A percentile compares a stretch with the other conserved stretches of the same genome.
phyloP scores from a whole-genome alignment of 2,113 vertebrate genomes.

The Regulus satrapa region DNA sequence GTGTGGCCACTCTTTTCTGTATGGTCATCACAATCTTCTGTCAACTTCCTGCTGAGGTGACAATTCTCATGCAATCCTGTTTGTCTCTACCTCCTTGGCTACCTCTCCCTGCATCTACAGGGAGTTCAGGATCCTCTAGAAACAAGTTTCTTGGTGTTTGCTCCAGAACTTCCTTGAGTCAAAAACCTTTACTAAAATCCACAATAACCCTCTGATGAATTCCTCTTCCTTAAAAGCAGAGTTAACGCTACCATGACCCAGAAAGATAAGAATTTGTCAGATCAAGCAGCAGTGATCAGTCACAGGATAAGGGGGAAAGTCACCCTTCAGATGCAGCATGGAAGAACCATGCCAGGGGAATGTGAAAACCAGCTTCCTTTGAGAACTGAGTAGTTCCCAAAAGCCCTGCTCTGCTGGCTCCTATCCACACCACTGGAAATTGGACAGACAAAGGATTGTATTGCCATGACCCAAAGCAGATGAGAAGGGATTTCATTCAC shows the following conservation, averaged over 20 bases:
- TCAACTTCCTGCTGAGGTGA: neutral
- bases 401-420: neutral
- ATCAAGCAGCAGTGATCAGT: neutral
- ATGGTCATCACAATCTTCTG: rapidly evolving
- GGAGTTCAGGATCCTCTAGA: neutral
- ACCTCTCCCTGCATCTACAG: neutral
- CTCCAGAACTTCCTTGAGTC: neutral
- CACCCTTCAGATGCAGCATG: neutral
- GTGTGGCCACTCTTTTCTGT: neutral
- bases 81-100: neutral
- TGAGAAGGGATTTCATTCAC: constrained; percentile 31
- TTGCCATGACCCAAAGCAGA: neutral
- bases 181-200: neutral
- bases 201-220: neutral
- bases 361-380: neutral
- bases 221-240: neutral
- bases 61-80: neutral
- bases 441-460: neutral
- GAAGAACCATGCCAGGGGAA: neutral
- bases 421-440: neutral
- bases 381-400: neutral
- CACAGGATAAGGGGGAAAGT: neutral
- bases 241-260: neutral
- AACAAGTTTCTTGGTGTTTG: neutral
- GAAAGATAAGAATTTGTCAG: neutral